These are phyloP conservation scores for Stegodyphus mimosarum DNA, from an alignment of 1,140 invertebrate genomes.

Conservation along the genomic window DNA sequence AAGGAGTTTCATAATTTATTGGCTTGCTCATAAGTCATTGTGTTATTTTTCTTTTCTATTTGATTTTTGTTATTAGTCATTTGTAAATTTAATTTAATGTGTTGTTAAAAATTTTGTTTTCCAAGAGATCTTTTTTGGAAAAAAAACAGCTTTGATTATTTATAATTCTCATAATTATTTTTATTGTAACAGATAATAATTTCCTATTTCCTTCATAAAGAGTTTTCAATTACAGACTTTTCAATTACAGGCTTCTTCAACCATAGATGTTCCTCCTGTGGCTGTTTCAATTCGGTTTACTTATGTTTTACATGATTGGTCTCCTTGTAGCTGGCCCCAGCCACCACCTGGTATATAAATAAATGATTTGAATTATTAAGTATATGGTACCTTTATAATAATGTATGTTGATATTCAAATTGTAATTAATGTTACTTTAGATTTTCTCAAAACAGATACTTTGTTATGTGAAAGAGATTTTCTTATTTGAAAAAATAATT, in stretches of 20 bases:
- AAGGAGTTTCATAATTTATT: too few species aligned
- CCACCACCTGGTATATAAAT: conserved; percentile 44
- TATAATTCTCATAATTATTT: too few species aligned
- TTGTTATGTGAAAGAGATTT: not conserved
- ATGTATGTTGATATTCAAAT: not conserved
- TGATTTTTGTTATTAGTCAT: too few species aligned
- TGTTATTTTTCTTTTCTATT: too few species aligned
- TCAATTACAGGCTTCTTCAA: conserved; percentile 6
- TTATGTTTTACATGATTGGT: conserved; percentile 81
- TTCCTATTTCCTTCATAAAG: too few species aligned
- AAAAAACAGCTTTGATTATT: too few species aligned
- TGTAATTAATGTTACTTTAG: not conserved
- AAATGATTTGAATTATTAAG: too few species aligned
- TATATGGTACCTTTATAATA: not conserved
- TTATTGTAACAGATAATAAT: too few species aligned
- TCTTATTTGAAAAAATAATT: not conserved
- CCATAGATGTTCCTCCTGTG: conserved; percentile 71
- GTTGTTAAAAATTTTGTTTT: too few species aligned
- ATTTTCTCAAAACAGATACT: not conserved
- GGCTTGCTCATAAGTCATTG: too few species aligned
- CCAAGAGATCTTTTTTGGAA: too few species aligned
- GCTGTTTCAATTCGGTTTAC: conserved; percentile 84
- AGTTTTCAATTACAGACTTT: not conserved
- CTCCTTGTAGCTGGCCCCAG: conserved; percentile 56
- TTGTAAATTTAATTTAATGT: too few species aligned